Evolutionary conservation across 2,113 vertebrate species (phyloP).

Genomic region (Sinocyclocheilus rhinocerous): DNA sequence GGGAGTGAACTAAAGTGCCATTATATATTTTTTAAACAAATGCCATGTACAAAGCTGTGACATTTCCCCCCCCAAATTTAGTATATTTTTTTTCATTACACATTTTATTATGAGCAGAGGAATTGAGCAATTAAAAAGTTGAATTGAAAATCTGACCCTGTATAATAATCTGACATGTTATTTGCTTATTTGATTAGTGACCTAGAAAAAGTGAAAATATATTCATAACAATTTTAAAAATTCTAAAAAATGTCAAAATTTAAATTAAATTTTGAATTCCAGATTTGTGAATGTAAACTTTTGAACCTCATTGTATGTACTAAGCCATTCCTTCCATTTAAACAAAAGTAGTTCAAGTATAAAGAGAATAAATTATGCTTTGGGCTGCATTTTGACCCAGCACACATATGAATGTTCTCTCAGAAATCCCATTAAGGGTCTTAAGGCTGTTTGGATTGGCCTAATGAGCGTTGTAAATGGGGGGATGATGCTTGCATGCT

Average conservation of each 20-base stretch:
- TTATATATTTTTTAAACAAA: slow-evolving; percentile 61
- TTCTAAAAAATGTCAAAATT: too few relatives aligned
- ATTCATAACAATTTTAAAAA: too few relatives aligned
- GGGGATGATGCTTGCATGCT: background rate
- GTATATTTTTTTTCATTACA: background rate
- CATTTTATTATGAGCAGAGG: background rate
- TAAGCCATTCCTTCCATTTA: background rate
- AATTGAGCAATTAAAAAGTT: background rate
- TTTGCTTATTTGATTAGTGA: too few relatives aligned
- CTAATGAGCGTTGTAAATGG: slow-evolving; percentile 40
- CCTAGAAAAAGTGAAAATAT: too few relatives aligned
- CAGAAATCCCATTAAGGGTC: slow-evolving; percentile 11
- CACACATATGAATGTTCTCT: background rate
- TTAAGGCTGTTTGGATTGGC: slow-evolving; percentile 21
- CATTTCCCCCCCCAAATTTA: background rate
- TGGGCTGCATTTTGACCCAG: background rate
- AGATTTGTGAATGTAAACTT: too few relatives aligned
- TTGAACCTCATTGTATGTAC: too few relatives aligned
- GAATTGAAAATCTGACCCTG: too few relatives aligned
- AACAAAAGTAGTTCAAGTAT: background rate
- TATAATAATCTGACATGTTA: too few relatives aligned
- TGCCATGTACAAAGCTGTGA: background rate
- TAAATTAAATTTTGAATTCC: too few relatives aligned
- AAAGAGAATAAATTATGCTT: background rate
- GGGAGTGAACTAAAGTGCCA: slow-evolving; percentile 45